Evolutionary conservation across 2,888 invertebrate species (phyloP).

Genomic region (Stictocephala bisonia): DNA sequence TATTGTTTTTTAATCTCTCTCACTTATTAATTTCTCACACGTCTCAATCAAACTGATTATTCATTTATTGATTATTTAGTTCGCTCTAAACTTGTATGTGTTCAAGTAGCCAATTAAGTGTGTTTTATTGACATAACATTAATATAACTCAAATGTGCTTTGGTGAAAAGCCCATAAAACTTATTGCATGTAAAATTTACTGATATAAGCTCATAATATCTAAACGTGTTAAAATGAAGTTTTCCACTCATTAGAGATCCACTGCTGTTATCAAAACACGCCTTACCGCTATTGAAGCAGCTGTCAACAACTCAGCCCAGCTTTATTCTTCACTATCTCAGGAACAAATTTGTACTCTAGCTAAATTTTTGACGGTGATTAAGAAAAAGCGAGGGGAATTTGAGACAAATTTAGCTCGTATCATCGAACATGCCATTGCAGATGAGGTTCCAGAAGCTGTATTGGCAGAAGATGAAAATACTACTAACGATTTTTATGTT

Average conservation of each 20-base stretch:
- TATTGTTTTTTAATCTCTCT: too few species aligned
- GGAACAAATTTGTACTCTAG: neutral
- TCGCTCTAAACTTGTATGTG: too few species aligned
- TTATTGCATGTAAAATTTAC: too few species aligned
- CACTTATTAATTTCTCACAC: too few species aligned
- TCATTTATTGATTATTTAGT: too few species aligned
- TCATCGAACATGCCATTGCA: neutral
- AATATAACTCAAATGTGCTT: too few species aligned
- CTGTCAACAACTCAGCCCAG: neutral
- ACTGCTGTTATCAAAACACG: neutral
- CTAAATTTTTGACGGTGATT: neutral
- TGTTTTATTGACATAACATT: too few species aligned
- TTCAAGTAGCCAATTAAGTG: too few species aligned
- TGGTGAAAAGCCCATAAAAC: too few species aligned
- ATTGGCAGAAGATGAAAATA: neutral
- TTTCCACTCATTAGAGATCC: neutral
- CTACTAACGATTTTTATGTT: neutral
- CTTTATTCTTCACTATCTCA: neutral
- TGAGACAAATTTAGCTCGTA: neutral
- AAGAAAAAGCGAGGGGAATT: neutral
- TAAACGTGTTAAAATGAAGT: neutral
- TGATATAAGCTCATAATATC: too few species aligned
- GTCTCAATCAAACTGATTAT: too few species aligned
- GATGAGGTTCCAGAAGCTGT: neutral
- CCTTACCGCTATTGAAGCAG: neutral